Base-by-base conservation (phyloP, 1,140 invertebrate genomes). In the Drosophila ogumai region DNA sequence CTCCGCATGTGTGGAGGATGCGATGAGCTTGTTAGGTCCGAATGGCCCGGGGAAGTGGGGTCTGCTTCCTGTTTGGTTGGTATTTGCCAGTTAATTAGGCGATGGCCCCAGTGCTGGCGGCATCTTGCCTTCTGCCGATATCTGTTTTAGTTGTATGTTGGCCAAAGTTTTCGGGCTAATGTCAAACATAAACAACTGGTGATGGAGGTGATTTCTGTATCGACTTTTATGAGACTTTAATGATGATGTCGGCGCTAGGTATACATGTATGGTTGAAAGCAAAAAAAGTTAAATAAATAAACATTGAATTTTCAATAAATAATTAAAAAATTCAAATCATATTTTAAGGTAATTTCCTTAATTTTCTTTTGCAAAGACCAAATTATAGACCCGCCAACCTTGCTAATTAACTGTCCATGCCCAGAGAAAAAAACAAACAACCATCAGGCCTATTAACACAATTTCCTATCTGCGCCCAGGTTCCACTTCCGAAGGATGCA, bases 31-130 rank as follows among this genome's bases (percentile, higher is more conserved):
- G 61, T 68, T 69, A 60, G 65, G 50, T 59, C 36, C 47, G 47
- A 66, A 74, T 61, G 31, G 76, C 84, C 76, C 43, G 55, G 47
- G 82, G 63, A 46, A 44, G 44, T 15, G 34, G 15, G 15, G 32
- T 32, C 13, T 52, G 38, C 65, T 52, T 43, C 13, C 55, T 59
- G 55, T 52, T 43, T 58, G 71, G 63, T 54, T 66, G 67, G 54
- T 22, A 59, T 82, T 50, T 75, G 73, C 72, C 58, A 81, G 85
- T 82, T 87, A 90, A 87, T 87, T 87, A 90, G 85, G 61, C 79
- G 75, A 76, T 87, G 15, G 15, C 19, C 15, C 34, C 25, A 28
- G 25, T 28, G 47, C 47, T 41, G 41, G 38, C n/a, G 28, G 56
- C 49, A 31, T 32, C 49, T 34, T 50, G n/a, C 28, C 49, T 19